Base-by-base conservation (phyloP, 2,113 vertebrate species). In the Gavia stellata region DNA sequence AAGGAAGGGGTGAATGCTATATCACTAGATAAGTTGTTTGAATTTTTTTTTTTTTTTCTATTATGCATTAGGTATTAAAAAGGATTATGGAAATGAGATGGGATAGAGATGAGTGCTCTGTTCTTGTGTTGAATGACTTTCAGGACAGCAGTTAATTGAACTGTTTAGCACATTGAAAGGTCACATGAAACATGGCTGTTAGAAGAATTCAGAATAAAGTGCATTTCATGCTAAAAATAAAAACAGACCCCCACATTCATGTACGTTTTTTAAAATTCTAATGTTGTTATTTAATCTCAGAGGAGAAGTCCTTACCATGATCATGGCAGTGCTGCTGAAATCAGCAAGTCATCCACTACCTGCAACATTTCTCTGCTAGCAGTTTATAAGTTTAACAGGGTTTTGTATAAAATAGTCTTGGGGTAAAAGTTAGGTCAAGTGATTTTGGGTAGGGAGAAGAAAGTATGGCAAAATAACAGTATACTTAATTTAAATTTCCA, bases 51-150 rank as follows among this genome's bases (percentile, higher is more conserved):
- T 73, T 85, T 93, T 92, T 89, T 85, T 29, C 45, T 82, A n/a
- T 91, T 92, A 88, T 71, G 53, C 66, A 81, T 88, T 93, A 84
- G 47, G 34, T 87, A 31, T 68, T 85, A 71, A 52, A 94, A 95
- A 61, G 21, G 42, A 91, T 96, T 96, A 96, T 91, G 94, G 68
- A 96, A 96, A 97, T 95, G 38, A 90, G 45, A 70, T 29, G 11
- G 40, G 53, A 65, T 83, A 86, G 65, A 94, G 65, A 94, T 2
- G 3, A 92, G n/a, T 75, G 33, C 44, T 94, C 68, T 93, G 56
- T 75, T 96, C 49, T 68, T 80, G 25, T 72, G 24, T 36, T 79
- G 77, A 78, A 91, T 80, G 72, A 93, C 79, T 90, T 93, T 84
- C 79, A 90, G 34, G 26, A 73, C 44, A 92, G 81, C 45, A 95